These are phyloP conservation scores for Cheilinus undulatus DNA, from an alignment of 2,113 vertebrate species.

Conservation along the genomic window DNA sequence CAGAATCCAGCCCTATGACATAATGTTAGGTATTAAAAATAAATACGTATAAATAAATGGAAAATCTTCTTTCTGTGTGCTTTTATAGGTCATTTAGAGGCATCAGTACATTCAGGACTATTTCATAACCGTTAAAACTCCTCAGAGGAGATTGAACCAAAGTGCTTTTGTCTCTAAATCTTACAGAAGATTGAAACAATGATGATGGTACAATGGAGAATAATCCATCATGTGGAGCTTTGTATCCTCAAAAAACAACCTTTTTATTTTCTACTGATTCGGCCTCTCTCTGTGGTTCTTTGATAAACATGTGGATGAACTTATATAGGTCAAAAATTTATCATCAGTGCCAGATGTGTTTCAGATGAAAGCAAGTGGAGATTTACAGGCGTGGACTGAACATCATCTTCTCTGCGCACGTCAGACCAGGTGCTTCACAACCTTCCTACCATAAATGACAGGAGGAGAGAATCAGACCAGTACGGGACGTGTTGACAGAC, in stretches of 20 bases:
- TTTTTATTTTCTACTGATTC: no score
- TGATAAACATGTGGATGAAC: background rate
- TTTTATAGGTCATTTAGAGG: background rate
- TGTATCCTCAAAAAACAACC: no score
- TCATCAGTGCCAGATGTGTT: conserved; percentile 11
- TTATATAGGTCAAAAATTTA: background rate
- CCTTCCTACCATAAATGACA: conserved; percentile 9
- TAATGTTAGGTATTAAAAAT: background rate
- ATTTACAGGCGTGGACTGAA: conserved; percentile 9
- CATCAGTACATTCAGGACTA: background rate
- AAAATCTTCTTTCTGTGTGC: background rate
- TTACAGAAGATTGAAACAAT: background rate
- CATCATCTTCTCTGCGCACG: conserved; percentile 6
- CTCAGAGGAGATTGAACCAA: background rate
- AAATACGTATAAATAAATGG: background rate
- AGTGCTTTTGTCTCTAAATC: background rate
- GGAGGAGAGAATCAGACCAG: background rate
- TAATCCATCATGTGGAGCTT: no score
- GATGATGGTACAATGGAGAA: no score
- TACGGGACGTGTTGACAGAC: background rate
- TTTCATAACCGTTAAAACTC: background rate
- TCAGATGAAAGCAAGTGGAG: conserved; percentile 17
- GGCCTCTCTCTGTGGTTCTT: background rate
- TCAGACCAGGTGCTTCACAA: conserved; percentile 26
- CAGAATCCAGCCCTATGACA: background rate